Base-by-base conservation (phyloP, 2,113 vertebrate species). In the Dryoscopus gambensis region DNA sequence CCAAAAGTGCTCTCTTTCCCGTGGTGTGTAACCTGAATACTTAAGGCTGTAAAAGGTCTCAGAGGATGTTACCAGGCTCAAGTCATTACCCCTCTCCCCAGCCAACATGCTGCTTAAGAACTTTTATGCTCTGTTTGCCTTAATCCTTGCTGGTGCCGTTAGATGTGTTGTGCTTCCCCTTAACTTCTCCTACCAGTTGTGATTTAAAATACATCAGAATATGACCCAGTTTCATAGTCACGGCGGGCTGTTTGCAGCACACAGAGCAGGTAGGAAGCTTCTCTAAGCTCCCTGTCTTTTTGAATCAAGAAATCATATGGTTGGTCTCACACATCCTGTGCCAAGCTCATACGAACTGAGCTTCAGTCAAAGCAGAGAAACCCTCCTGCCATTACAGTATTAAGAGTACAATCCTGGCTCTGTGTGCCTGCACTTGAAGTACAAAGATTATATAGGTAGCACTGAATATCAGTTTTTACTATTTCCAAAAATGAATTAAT, bases 61-160 rank as follows among this genome's bases (percentile, higher is more conserved):
- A 1, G 57, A 80, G 57, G 78, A 87, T 73, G 70, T 27, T 40
- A 60, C 53, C 22, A 69, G 85, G 52, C 67, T 90, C 62, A 83
- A 83, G 53, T 80, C 70, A 91, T 94, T 95, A 95, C 37, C 55
- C 35, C 63, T 88, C 75, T 92, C 35, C 25, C 30, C 76, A 70
- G 90, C 83, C 64, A 86, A 88, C 75, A 77, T 35, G 92, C 83
- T 92, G 92, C 88, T 93, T 94, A 86, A 95, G 64, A 63, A 93
- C 88, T 92, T 92, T 96, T 74, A 86, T 92, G 92, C 92, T 95
- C 90, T 95, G 79, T 86, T 96, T 96, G 94, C 73, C 88, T 85
- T 92, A 90, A 80, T 86, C 83, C 88, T 95, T 69, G 46, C 82
- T 16, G 49, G 69, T 75, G 73, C 84, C 3, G 10, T 88, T 82